Percentiles rank a stretch among this genome's conserved stretches.
These are phyloP conservation scores for Peromyscus maniculatus DNA, from an alignment of 2,113 vertebrate genomes.

Conservation along the genomic window DNA sequence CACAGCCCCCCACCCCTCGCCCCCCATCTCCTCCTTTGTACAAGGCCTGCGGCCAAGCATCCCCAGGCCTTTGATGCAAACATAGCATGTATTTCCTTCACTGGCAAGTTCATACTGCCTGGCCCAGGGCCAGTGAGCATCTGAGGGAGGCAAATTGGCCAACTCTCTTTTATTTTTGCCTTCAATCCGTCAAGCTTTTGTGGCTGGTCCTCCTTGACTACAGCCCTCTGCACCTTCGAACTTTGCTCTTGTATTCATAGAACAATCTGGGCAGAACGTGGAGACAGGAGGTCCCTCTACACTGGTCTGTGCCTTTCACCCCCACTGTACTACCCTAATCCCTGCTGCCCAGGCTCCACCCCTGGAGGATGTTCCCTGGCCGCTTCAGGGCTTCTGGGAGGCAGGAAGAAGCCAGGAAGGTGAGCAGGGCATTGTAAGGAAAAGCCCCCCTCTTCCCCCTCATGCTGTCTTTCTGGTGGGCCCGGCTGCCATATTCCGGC, in stretches of 20 bases:
- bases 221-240: neutral
- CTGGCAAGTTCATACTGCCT: neutral
- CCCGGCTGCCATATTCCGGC: neutral
- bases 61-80: neutral
- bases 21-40: neutral
- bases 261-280: neutral
- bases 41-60: neutral
- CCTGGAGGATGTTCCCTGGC: neutral
- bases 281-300: neutral
- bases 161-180: neutral
- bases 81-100: neutral
- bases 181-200: fast-evolving
- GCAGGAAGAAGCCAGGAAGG: neutral
- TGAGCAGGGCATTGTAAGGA: neutral
- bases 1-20: too few relatives aligned
- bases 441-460: neutral
- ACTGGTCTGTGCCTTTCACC: neutral
- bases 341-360: neutral
- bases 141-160: neutral
- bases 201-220: neutral
- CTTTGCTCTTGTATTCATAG: neutral
- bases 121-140: neutral
- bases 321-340: neutral
- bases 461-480: neutral
- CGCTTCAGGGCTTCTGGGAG: neutral